These are phyloP conservation scores for Cyclophora punctaria DNA, from an alignment of 2,888 invertebrate species.

Conservation along the genomic window DNA sequence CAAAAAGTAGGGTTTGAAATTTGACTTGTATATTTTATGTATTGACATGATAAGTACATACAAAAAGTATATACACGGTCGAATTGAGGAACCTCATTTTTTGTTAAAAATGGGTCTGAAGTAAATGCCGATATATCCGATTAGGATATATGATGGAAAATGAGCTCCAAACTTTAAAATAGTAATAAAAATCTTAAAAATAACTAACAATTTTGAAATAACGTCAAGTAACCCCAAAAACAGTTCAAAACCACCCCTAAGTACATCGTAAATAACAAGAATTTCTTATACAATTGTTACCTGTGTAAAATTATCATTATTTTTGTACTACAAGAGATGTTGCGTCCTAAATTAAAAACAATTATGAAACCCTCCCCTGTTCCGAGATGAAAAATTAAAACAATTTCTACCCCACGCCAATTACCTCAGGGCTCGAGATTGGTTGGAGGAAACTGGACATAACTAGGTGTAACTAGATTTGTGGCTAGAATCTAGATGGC, in stretches of 20 bases:
- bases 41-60: too few species aligned
- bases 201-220: too few species aligned
- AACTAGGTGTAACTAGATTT: conserved; percentile 8
- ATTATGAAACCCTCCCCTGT: conserved; percentile 42
- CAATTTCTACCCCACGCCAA: conserved; percentile 54
- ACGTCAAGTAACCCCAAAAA: background rate
- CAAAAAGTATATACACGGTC: too few species aligned
- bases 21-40: too few species aligned
- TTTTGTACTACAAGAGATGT: conserved; percentile 51
- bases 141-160: too few species aligned
- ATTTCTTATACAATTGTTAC: conserved; percentile 21
- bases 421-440: conserved; percentile 17
- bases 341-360: conserved; percentile 70
- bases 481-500: too few species aligned
- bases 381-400: conserved; percentile 71
- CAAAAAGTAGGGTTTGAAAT: too few species aligned
- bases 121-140: too few species aligned
- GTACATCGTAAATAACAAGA: background rate
- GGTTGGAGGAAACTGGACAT: conserved; percentile 15
- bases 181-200: too few species aligned
- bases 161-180: too few species aligned
- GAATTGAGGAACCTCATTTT: too few species aligned
- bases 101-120: too few species aligned
- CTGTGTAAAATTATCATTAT: conserved; percentile 35
- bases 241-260: background rate